Conservation (phyloP, 2,113 vertebrate species). For the Oreochromis spilurus region DNA sequence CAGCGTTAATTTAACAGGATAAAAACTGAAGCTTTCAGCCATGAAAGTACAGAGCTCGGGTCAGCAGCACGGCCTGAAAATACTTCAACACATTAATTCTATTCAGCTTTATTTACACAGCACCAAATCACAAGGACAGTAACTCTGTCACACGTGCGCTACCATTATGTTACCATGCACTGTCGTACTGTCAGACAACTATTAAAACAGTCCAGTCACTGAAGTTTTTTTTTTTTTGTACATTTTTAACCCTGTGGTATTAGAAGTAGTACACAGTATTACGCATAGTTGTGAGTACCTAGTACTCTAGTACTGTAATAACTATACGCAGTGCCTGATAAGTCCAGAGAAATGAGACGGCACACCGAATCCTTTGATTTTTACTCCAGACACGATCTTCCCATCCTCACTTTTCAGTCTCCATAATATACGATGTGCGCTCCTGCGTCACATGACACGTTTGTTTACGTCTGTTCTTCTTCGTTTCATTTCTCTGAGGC, state of each 20-base stretch:
- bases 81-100: too few species aligned
- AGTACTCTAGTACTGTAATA: background rate
- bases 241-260: background rate
- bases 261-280: background rate
- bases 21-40: background rate
- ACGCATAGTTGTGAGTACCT: background rate
- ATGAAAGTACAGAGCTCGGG: too few species aligned
- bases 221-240: accelerated
- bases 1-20: background rate
- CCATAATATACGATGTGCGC: background rate
- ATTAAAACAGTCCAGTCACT: background rate
- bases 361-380: background rate
- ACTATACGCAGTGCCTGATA: background rate
- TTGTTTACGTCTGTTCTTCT: background rate
- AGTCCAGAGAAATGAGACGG: background rate
- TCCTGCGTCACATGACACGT: background rate
- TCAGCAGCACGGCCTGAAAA: too few species aligned
- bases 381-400: background rate
- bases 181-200: background rate
- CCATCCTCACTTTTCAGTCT: background rate
- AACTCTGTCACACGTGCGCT: background rate
- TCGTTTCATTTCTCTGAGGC: background rate
- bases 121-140: background rate
- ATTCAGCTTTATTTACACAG: background rate
- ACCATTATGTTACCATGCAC: background rate